Percentiles rank a stretch among this genome's conserved stretches.
These are phyloP conservation scores for Dolichallabes microphthalmus DNA, from an alignment of 2,113 vertebrate genomes.

Conservation along the genomic window DNA sequence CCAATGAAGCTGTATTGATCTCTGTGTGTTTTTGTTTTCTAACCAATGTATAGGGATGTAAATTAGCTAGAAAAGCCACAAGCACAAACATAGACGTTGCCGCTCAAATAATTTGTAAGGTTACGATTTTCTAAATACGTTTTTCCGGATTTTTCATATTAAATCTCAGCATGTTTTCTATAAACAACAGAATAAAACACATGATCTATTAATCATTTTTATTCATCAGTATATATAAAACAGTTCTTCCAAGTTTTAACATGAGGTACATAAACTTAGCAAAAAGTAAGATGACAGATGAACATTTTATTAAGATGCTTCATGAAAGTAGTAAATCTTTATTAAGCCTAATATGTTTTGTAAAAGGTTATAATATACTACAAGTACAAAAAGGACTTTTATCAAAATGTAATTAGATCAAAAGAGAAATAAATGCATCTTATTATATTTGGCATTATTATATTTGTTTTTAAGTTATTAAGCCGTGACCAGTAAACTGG, in stretches of 20 bases:
- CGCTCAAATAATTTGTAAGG: neutral
- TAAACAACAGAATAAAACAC: neutral
- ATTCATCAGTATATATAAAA: neutral
- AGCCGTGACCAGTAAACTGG: neutral
- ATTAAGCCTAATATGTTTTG: neutral
- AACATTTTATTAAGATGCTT: neutral
- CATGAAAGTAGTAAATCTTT: neutral
- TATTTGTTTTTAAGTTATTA: neutral
- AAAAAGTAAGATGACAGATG: neutral
- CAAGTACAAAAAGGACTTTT: neutral
- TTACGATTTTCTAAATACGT: constrained; percentile 4
- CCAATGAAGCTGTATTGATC: constrained; percentile 16
- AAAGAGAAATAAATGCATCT: too few relatives aligned
- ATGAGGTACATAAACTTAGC: neutral
- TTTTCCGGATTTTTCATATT: neutral
- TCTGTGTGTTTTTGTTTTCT: constrained; percentile 7
- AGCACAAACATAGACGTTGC: neutral
- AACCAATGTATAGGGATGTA: constrained; percentile 1
- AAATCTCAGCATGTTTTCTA: neutral
- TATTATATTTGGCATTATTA: neutral
- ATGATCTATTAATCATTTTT: neutral
- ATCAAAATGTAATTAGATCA: neutral
- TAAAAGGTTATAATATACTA: neutral
- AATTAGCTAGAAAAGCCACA: constrained; percentile 22
- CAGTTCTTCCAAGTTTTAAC: neutral